phyloP scores from a whole-genome alignment of 1,140 invertebrate species.

The Metaphire vulgaris region DNA sequence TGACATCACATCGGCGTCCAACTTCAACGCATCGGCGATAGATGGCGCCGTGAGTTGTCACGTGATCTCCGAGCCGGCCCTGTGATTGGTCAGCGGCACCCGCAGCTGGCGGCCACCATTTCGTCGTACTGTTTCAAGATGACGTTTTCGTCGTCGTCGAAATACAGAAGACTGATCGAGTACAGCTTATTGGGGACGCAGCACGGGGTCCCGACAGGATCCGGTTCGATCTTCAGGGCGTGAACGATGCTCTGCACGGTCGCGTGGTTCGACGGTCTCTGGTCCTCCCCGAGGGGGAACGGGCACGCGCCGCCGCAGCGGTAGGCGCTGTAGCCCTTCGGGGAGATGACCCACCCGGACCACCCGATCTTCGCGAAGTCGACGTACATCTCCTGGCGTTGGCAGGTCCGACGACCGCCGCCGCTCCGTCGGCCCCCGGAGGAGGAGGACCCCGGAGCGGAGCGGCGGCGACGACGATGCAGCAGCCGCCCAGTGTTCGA shows the following conservation, averaged over 20 bases:
- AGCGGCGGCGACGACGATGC: not conserved
- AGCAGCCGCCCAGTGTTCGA: not conserved
- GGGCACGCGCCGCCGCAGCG: slow-evolving; percentile 61
- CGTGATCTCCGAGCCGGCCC: too few species aligned
- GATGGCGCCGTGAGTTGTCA: too few species aligned
- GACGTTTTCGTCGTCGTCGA: slow-evolving; percentile 61
- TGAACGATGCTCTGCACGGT: slow-evolving; percentile 63
- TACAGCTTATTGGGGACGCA: slow-evolving; percentile 63
- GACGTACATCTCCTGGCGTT: slow-evolving; percentile 50
- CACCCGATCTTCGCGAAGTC: slow-evolving; percentile 64
- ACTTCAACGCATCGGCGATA: too few species aligned
- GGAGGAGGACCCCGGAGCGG: not conserved
- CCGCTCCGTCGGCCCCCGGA: not conserved
- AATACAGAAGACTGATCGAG: slow-evolving; percentile 62
- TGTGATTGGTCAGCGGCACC: slow-evolving; percentile 65
- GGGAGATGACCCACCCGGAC: slow-evolving; percentile 58
- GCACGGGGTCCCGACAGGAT: slow-evolving; percentile 58
- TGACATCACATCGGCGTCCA: too few species aligned
- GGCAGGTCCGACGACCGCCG: slow-evolving; percentile 33
- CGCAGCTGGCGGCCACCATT: slow-evolving; percentile 64
- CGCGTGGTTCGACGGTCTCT: slow-evolving; percentile 62
- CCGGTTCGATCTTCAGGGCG: slow-evolving; percentile 56
- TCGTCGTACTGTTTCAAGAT: slow-evolving; percentile 65
- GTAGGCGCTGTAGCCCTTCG: slow-evolving; percentile 62
- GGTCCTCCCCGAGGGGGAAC: slow-evolving; percentile 56